A percentile compares a stretch with the other conserved stretches of the same genome.
Evolutionary conservation across 2,797 vertebrate species (phyloP).

Genomic region (Antrozous pallidus): DNA sequence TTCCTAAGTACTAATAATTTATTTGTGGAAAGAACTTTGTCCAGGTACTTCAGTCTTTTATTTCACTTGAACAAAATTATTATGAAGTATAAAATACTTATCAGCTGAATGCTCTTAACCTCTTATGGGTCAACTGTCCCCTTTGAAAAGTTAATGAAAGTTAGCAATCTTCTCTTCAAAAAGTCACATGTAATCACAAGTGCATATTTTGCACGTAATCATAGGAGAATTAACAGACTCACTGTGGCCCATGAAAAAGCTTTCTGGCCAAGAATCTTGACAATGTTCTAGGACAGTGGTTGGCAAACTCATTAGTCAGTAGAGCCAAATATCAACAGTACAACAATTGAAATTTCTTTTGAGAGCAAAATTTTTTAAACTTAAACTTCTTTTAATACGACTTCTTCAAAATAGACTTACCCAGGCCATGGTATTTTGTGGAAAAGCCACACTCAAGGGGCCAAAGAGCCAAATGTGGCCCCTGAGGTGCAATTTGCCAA

Average conservation of each 20-base stretch:
- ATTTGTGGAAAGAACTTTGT: not conserved
- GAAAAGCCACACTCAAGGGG: too few species aligned
- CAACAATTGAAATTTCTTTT: too few species aligned
- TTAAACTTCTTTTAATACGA: too few species aligned
- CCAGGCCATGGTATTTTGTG: too few species aligned
- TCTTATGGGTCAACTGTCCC: not conserved
- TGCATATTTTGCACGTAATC: not conserved
- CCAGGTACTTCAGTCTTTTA: not conserved
- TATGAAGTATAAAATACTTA: not conserved
- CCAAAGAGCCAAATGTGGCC: too few species aligned
- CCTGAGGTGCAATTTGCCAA: too few species aligned
- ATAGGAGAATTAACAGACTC: not conserved
- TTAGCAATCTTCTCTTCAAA: not conserved
- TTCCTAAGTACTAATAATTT: not conserved
- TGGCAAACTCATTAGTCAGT: too few species aligned
- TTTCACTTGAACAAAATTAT: slow-evolving; percentile 10
- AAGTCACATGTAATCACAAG: not conserved
- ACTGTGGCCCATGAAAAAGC: not conserved
- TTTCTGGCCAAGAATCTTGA: not conserved
- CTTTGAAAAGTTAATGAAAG: not conserved
- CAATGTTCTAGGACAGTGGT: not conserved
- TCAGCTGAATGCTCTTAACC: not conserved
- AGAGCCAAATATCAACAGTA: too few species aligned
- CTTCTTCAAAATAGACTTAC: too few species aligned
- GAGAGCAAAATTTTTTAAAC: too few species aligned